phyloP scores from a whole-genome alignment of 2,113 vertebrate genomes.

The Noctilio leporinus region DNA sequence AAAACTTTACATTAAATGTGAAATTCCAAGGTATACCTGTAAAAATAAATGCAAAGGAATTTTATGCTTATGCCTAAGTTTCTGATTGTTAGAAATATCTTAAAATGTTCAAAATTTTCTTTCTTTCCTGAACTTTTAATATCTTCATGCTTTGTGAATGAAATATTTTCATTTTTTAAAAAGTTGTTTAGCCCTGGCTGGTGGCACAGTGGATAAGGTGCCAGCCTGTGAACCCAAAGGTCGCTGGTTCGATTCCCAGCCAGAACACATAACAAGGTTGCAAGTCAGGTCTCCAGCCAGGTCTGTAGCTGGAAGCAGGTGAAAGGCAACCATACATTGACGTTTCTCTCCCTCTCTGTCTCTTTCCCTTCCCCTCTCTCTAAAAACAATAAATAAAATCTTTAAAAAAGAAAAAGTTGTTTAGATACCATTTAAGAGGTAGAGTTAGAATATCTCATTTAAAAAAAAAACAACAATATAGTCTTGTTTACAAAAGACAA shows the following conservation, averaged over 20 bases:
- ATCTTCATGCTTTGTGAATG: background rate
- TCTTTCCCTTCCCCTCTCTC: too few relatives aligned
- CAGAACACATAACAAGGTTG: too few relatives aligned
- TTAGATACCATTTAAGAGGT: background rate
- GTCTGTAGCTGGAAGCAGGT: too few relatives aligned
- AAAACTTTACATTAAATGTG: constrained; percentile 90
- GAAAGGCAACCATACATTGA: too few relatives aligned
- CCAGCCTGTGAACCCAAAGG: too few relatives aligned
- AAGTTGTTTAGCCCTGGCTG: constrained; percentile 2
- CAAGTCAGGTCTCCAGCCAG: too few relatives aligned
- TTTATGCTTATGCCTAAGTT: constrained; percentile 22
- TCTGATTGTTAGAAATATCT: background rate
- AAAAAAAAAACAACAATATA: background rate
- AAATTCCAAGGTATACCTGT: constrained; percentile 84
- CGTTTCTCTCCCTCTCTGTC: too few relatives aligned
- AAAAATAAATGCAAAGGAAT: constrained; percentile 60
- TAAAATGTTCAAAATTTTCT: background rate
- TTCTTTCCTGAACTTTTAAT: background rate
- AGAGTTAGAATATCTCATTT: background rate
- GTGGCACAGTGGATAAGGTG: too few relatives aligned
- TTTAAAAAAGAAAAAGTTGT: background rate
- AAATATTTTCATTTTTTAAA: background rate
- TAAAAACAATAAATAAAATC: too few relatives aligned
- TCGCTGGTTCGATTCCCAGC: too few relatives aligned
- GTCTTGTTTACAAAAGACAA: background rate